phyloP scores from a whole-genome alignment of 2,113 vertebrate genomes.

The Xiphophorus hellerii region DNA sequence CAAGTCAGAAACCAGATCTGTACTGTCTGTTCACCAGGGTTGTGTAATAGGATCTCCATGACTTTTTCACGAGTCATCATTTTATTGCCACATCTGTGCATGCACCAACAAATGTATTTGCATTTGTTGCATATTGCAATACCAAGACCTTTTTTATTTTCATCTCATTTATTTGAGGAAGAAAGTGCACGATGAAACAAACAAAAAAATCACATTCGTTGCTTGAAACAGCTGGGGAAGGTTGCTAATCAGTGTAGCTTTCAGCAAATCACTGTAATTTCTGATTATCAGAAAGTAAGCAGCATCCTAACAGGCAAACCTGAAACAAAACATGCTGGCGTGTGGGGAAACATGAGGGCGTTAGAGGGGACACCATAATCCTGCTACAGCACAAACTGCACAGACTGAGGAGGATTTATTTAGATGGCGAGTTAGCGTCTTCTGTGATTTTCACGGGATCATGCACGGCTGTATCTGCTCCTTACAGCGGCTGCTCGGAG shows the following conservation, averaged over 20 bases:
- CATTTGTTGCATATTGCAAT: not conserved
- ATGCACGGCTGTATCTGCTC: constrained; percentile 20
- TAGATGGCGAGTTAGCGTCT: constrained; percentile 14
- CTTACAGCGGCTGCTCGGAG: constrained; percentile 92
- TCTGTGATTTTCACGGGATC: constrained; percentile 33
- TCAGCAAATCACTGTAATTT: constrained; percentile 42
- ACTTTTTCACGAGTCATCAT: constrained; percentile 10
- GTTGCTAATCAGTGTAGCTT: constrained; percentile 60
- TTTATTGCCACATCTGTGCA: not conserved
- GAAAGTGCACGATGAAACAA: constrained; percentile 56
- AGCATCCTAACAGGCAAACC: constrained; percentile 47
- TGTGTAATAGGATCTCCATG: constrained; percentile 24
- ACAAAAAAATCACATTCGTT: constrained; percentile 49
- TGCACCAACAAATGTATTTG: not conserved
- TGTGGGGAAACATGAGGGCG: constrained; percentile 37
- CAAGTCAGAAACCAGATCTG: constrained; percentile 43
- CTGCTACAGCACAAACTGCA: constrained; percentile 62
- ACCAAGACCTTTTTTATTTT: not conserved
- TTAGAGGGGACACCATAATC: constrained; percentile 48
- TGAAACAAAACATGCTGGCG: constrained; percentile 44
- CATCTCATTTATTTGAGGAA: constrained; percentile 64
- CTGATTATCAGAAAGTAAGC: constrained; percentile 72
- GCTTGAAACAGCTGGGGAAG: constrained; percentile 41
- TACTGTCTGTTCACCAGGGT: constrained; percentile 20
- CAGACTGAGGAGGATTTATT: constrained; percentile 25